Base-by-base conservation (phyloP, 2,888 invertebrate species). In the Pseudolycoriella hygida region DNA sequence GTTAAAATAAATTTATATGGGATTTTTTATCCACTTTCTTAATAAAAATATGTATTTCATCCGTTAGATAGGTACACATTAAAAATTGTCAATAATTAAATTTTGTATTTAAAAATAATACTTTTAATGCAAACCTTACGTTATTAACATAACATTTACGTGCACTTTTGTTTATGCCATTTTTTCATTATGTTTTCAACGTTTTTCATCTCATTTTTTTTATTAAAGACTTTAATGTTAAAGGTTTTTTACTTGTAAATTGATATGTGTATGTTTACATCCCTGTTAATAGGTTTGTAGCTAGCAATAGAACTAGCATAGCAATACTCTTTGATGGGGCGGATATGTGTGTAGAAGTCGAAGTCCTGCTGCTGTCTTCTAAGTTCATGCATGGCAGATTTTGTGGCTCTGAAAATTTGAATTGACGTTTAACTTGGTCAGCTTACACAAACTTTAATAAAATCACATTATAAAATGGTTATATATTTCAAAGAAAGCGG, bases 231-330 rank as follows among this genome's bases (percentile, higher is more conserved):
- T 17, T 17, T 17, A 6, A 17, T 17, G 3, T 17, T 17, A 39
- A n/a, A n/a, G n/a, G 6, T 17, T 39, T 17, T 17, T 17, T 17
- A 3, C 17, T 3, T 39, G 17, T 17, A 39, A 10, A 15, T 17
- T 17, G 17, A 39, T 39, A 14, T 39, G 39, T 39, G n/a, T 37
- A n/a, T 30, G 34, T 34, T 39, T 39, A 39, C 17, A 39, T 39
- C 39, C 39, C 39, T 39, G 39, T 39, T n/a, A 39, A 17, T 17
- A 15, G 17, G 17, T 39, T 11, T 39, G 37, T 37, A 14, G 39
- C 17, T 39, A 39, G 14, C 11, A 17, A 15, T 17, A 17, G 10
- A 10, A 39, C 11, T 39, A 39, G 17, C 17, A 17, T 17, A 3
- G 11, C 17, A 14, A 39, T 14, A 17, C 39, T 17, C 17, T 15